Base-by-base conservation (phyloP, 1,140 invertebrate genomes). In the Drosophila kikkawai region DNA sequence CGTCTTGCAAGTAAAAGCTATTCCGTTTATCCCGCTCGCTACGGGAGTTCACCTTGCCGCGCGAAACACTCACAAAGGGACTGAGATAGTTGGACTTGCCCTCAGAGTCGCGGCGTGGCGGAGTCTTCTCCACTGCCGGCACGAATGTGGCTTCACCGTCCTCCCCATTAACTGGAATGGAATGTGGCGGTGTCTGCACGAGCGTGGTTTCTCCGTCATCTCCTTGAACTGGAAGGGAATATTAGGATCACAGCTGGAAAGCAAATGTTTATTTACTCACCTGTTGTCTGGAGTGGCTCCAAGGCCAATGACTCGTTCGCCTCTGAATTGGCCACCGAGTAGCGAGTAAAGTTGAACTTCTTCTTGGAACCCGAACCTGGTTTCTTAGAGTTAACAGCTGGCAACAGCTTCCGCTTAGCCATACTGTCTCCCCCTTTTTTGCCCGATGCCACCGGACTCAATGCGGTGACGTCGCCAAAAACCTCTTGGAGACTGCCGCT, bases 41-140 rank as follows among this genome's bases (percentile, higher is more conserved):
- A n/a, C 93, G 86, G 0, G 91, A 91, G 58, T 92, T 94, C 0
- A 82, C 92, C 73, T 95, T 95, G 0, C 94, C 94, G 1, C 93
- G 80, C 4, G 82, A 75, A 3, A 92, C 79, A 5, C 83, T 79
- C 15, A 94, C 93, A 58, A 84, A 93, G 1, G 93, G 93, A 63
- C 86, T 92, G 3, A 91, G 44, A 55, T 91, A 92, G 55, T 82
- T 92, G 3, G 67, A 55, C 17, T 77, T 75, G 6, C 41, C 42
- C 6, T 39, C 13, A 1, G 59, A 39, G 6, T 37, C 39, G 7
- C 60, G 36, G 13, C 73, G 70, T 13, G 58, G 65, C 7, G 77
- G 79, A 1, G 83, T 79, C 12, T 64, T 34, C 5, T 50, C 41
- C n/a, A 41, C 26, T 11, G 39, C 9, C 7, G 48, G 42, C 15